Percentiles rank a stretch among this genome's conserved stretches.
These are phyloP conservation scores for Solenodon paradoxus DNA, from an alignment of 2,113 vertebrate genomes.

Conservation along the genomic window DNA sequence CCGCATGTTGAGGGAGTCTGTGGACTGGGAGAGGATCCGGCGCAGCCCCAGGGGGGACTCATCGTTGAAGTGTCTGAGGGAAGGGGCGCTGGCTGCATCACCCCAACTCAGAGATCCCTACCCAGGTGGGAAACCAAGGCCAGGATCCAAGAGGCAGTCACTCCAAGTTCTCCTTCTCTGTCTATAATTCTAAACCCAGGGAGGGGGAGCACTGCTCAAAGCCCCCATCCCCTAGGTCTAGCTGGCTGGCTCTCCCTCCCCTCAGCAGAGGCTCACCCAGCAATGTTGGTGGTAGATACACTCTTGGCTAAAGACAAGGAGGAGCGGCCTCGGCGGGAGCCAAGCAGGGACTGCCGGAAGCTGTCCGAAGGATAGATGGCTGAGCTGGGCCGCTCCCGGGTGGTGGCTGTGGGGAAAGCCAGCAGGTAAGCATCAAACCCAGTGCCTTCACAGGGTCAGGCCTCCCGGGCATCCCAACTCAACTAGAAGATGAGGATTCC, in stretches of 20 bases:
- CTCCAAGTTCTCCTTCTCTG: neutral
- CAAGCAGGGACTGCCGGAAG: constrained; percentile 90
- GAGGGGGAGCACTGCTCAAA: neutral
- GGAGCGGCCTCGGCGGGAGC: constrained; percentile 88
- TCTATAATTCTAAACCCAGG: neutral
- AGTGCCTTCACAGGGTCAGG: neutral
- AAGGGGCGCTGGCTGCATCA: neutral
- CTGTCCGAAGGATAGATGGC: constrained; percentile 93
- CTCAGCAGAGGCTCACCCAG: constrained; percentile 84
- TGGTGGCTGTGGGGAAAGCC: constrained; percentile 76
- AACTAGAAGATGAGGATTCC: neutral
- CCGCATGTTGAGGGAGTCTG: constrained; percentile 92
- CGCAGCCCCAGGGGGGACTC: constrained; percentile 92
- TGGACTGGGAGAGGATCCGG: constrained; percentile 95
- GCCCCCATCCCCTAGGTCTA: neutral
- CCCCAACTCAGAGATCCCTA: neutral
- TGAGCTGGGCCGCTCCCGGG: constrained; percentile 90
- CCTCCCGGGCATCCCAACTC: neutral
- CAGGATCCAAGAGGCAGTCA: neutral
- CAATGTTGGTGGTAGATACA: constrained; percentile 96
- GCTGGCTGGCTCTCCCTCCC: neutral
- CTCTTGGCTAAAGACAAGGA: constrained; percentile 92
- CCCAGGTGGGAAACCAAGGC: neutral
- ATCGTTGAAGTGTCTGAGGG: constrained; percentile 88
- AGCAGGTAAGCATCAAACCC: fast-evolving